A percentile compares a stretch with the other conserved stretches of the same genome.
phyloP scores from a whole-genome alignment of 2,113 vertebrate genomes.

The Ranitomeya variabilis region DNA sequence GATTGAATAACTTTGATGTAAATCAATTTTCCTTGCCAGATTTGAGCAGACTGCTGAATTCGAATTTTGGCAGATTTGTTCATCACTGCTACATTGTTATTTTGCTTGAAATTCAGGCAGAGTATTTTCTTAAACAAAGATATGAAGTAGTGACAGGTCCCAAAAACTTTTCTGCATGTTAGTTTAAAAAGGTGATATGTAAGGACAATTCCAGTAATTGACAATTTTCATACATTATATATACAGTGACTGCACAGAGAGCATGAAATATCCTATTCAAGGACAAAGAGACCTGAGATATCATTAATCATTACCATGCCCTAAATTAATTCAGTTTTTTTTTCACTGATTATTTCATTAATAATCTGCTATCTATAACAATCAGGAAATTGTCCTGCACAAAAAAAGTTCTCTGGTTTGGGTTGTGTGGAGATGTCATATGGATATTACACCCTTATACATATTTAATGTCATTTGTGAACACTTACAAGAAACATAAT shows the following conservation, averaged over 20 bases:
- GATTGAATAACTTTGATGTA: too few species aligned
- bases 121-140: too few species aligned
- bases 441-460: slow-evolving; percentile 46
- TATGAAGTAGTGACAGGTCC: too few species aligned
- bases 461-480: slow-evolving; percentile 55
- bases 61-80: too few species aligned
- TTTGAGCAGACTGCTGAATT: too few species aligned
- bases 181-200: too few species aligned
- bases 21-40: too few species aligned
- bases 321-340: slow-evolving; percentile 12
- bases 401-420: slow-evolving; percentile 23
- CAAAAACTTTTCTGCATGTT: too few species aligned
- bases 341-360: slow-evolving; percentile 44
- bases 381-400: slow-evolving; percentile 31
- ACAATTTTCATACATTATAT: background rate
- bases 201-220: background rate
- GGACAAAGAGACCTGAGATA: background rate
- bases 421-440: slow-evolving; percentile 15
- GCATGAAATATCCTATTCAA: slow-evolving; percentile 4
- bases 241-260: background rate
- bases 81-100: too few species aligned
- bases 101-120: too few species aligned
- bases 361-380: slow-evolving; percentile 20
- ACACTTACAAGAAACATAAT: slow-evolving; percentile 53
- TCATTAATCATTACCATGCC: slow-evolving; percentile 25